These are phyloP conservation scores for Choristoneura fumiferana DNA, from an alignment of 1,140 invertebrate genomes.

Conservation along the genomic window DNA sequence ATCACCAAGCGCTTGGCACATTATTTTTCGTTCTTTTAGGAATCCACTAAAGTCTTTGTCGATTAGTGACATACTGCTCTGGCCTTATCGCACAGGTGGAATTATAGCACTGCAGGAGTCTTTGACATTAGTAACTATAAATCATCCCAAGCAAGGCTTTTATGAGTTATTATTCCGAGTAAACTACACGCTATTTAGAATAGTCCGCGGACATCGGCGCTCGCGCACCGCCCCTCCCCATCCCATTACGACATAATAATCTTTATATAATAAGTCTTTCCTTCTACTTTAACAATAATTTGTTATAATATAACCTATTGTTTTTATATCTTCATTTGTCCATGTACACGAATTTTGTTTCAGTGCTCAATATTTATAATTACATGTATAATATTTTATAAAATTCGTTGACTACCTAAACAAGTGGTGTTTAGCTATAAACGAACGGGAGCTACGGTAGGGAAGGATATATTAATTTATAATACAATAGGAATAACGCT, in stretches of 20 bases:
- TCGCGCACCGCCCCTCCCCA: constrained; percentile 36
- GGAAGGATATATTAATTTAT: constrained; percentile 55
- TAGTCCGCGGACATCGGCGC: constrained; percentile 58
- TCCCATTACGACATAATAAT: constrained; percentile 32
- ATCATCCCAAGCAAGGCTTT: too few species aligned
- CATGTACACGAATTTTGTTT: constrained; percentile 64
- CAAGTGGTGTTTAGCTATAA: constrained; percentile 59
- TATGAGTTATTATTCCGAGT: too few species aligned
- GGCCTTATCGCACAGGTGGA: too few species aligned
- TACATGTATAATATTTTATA: constrained; percentile 49
- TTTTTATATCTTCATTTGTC: constrained; percentile 47
- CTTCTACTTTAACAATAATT: constrained; percentile 71
- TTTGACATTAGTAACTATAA: too few species aligned
- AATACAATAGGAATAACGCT: constrained; percentile 20
- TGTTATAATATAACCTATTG: constrained; percentile 55
- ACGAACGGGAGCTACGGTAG: constrained; percentile 61
- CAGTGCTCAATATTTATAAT: constrained; percentile 67
- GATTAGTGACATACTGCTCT: too few species aligned
- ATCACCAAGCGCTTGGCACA: too few species aligned
- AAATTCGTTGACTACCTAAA: constrained; percentile 77
- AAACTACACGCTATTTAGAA: constrained; percentile 69
- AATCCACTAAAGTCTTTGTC: too few species aligned
- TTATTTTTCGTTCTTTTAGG: too few species aligned
- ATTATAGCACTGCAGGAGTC: too few species aligned
- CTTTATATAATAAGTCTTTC: constrained; percentile 60